phyloP scores from a whole-genome alignment of 2,888 invertebrate genomes.

The Laspeyria flexula region DNA sequence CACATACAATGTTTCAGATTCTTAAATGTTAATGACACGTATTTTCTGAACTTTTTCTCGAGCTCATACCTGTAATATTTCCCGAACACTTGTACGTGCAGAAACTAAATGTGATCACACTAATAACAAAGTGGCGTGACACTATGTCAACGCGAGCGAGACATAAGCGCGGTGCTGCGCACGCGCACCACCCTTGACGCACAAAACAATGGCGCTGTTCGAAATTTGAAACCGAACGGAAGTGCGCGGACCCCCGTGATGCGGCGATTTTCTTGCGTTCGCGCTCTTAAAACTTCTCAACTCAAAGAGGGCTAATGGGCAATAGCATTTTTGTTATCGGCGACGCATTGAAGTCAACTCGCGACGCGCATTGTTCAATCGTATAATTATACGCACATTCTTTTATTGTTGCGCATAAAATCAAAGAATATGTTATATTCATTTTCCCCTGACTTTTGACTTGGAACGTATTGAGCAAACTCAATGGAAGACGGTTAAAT shows the following conservation, averaged over 20 bases:
- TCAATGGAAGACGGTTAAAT: constrained; percentile 82
- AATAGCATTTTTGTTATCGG: constrained; percentile 71
- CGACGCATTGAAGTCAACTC: constrained; percentile 78
- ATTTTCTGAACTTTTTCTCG: constrained; percentile 30
- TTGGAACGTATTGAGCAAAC: constrained; percentile 71
- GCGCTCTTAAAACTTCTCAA: constrained; percentile 64
- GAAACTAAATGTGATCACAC: constrained; percentile 41
- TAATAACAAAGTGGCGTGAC: constrained; percentile 42
- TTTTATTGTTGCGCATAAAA: constrained; percentile 77
- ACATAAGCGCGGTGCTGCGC: constrained; percentile 30
- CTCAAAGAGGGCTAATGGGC: constrained; percentile 72
- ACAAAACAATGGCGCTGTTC: constrained; percentile 68
- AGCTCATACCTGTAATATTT: constrained; percentile 25
- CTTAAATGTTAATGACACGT: constrained; percentile 28
- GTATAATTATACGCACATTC: constrained; percentile 80
- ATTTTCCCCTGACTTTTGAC: constrained; percentile 82
- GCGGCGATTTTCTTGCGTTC: constrained; percentile 80
- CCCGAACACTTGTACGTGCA: constrained; percentile 27
- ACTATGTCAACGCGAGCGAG: constrained; percentile 21
- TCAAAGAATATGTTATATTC: constrained; percentile 83
- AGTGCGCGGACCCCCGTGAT: constrained; percentile 79
- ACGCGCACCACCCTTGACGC: constrained; percentile 67
- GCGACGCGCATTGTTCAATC: constrained; percentile 76
- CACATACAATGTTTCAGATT: constrained; percentile 24
- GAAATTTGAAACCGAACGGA: constrained; percentile 82